Evolutionary conservation across 2,888 invertebrate genomes (phyloP), one percentile per base, ranked within the genome.

Genomic region (Aspidapion aeneum): DNA sequence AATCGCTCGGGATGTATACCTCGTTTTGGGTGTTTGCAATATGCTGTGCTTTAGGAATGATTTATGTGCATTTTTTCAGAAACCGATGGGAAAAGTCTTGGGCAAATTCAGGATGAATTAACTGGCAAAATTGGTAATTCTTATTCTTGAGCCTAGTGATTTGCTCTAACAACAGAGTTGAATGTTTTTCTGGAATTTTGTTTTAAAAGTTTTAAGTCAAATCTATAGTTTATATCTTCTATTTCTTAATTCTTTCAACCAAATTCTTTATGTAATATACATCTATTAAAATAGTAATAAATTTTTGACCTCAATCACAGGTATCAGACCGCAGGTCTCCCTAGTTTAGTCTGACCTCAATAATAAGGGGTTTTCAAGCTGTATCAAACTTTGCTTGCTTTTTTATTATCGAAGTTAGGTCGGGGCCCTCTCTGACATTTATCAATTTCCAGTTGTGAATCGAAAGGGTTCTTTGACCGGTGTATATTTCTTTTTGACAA

Each of bases 21-120:
- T 87, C 89, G 0, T 93, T 91, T 80, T 90, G 90, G 85, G 77
- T 90, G 51, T 92, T 90, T 76, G 86, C 86, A 1, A 68, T 65
- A 3, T 70, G 69, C 58, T 73, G 70, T 60, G 55, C 69, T 3
- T n/a, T 68, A 7, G 69, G 66, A 0, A 59, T 68, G 18, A 55
- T 73, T 50, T 74, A 73, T 63, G 69, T 71, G 48, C 59, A 68
- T 48, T 67, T 71, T 62, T 64, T 72, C 72, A 17, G 73, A 95
- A 81, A 96, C 96, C 0, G 94, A 93, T 79, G 94, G 94, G 18
- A 90, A 91, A 81, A 90, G 90, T 71, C 84, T 95, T 71, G 87
- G 90, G 73, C 88, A 96, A 80, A 95, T 96, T 66, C 91, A 92
- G 55, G 35, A 62, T 20, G 19, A 54, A 35, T 12, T 35, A 12